A percentile compares a stretch with the other conserved stretches of the same genome.
phyloP scores from a whole-genome alignment of 2,797 vertebrate species.

The Eleutherodactylus coqui region DNA sequence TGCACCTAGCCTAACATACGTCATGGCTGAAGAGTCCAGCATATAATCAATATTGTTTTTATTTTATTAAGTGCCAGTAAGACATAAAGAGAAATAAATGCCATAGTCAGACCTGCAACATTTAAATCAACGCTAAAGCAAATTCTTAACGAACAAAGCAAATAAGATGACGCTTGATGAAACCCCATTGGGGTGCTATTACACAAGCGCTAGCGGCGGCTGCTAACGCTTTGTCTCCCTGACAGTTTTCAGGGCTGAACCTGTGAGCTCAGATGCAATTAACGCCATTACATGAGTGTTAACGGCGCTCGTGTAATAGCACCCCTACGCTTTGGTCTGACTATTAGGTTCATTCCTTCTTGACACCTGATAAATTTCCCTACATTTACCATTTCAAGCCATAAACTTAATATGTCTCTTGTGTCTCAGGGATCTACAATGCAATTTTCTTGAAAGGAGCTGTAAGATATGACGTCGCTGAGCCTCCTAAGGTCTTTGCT shows the following conservation, averaged over 20 bases:
- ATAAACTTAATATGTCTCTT: conserved; percentile 41
- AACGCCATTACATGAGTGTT: too few species aligned
- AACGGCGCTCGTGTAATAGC: too few species aligned
- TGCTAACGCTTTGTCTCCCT: too few species aligned
- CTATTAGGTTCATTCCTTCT: not conserved
- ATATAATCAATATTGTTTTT: too few species aligned
- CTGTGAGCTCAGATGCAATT: too few species aligned
- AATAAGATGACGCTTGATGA: not conserved
- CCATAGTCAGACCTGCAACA: not conserved
- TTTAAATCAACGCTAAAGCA: not conserved
- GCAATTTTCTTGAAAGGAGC: conserved; percentile 40
- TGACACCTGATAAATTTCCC: conserved; percentile 50
- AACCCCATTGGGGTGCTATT: too few species aligned
- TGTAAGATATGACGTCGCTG: conserved; percentile 37
- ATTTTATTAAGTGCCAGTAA: too few species aligned
- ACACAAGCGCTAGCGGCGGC: too few species aligned
- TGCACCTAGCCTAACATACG: too few species aligned
- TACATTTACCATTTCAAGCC: conserved; percentile 27
- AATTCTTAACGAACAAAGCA: not conserved
- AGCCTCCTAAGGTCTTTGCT: conserved; percentile 48
- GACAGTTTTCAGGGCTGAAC: too few species aligned
- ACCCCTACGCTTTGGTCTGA: not conserved
- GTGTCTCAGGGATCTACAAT: conserved; percentile 38
- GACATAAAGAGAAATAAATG: not conserved
- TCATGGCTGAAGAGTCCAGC: too few species aligned